These are phyloP conservation scores for Rhinoraja longicauda DNA, from an alignment of 2,797 vertebrate genomes.

Conservation along the genomic window DNA sequence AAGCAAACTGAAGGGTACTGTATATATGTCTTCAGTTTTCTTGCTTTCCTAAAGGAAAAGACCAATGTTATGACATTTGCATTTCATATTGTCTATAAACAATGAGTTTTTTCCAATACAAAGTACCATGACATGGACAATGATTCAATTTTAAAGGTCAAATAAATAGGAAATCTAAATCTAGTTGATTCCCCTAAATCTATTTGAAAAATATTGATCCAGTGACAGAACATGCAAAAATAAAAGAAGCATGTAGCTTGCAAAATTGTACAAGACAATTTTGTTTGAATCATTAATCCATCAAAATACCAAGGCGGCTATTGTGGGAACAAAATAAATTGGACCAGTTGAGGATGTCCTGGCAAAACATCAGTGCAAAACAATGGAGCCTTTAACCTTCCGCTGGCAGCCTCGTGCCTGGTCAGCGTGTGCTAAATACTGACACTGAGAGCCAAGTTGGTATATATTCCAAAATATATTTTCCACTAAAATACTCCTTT, in stretches of 20 bases:
- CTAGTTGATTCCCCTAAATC: background rate
- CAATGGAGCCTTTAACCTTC: background rate
- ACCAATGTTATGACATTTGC: background rate
- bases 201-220: background rate
- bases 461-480: background rate
- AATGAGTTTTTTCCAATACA: background rate
- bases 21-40: too few species aligned
- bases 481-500: background rate
- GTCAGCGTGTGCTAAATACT: background rate
- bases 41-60: background rate
- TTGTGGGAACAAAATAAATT: background rate
- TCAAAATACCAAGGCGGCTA: background rate
- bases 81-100: background rate
- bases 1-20: too few species aligned
- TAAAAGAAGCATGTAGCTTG: background rate
- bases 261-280: background rate
- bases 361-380: background rate
- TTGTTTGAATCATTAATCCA: background rate
- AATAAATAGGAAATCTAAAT: background rate
- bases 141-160: background rate
- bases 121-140: background rate
- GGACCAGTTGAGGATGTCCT: background rate
- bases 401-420: background rate
- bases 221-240: background rate
- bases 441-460: background rate